Conservation (phyloP, 2,797 vertebrate genomes). For the Siniperca undulata region DNA sequence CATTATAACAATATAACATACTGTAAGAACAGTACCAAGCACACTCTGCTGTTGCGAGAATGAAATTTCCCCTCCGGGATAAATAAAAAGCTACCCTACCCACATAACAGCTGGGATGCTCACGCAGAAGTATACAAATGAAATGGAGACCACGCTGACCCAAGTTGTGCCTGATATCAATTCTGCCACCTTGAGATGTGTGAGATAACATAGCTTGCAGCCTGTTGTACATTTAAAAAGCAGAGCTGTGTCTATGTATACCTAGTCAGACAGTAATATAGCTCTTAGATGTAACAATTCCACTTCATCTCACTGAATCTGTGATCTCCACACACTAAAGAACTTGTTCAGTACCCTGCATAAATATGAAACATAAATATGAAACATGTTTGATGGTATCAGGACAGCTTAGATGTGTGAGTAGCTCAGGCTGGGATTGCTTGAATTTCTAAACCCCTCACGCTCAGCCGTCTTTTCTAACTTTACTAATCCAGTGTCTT, state of each 20-base stretch:
- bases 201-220: background rate
- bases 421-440: slow-evolving; percentile 28
- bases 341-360: slow-evolving; percentile 35
- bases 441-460: slow-evolving; percentile 42
- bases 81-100: no score
- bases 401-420: slow-evolving; percentile 24
- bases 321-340: slow-evolving; percentile 41
- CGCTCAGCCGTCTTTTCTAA: background rate
- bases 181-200: background rate
- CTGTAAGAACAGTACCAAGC: background rate
- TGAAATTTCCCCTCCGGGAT: no score
- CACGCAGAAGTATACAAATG: background rate
- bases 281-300: background rate
- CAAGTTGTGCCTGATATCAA: background rate
- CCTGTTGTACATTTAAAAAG: slow-evolving; percentile 11
- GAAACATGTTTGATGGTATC: slow-evolving; percentile 45
- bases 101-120: background rate
- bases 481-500: background rate
- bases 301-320: slow-evolving; percentile 41
- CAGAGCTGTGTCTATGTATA: background rate
- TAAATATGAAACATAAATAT: slow-evolving; percentile 60
- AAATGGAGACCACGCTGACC: background rate
- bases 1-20: background rate
- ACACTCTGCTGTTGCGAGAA: background rate
- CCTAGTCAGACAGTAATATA: background rate